Evolutionary conservation across 64 coral and sea anemone genomes (phyloP).

Genomic region (Anthopleura sola): DNA sequence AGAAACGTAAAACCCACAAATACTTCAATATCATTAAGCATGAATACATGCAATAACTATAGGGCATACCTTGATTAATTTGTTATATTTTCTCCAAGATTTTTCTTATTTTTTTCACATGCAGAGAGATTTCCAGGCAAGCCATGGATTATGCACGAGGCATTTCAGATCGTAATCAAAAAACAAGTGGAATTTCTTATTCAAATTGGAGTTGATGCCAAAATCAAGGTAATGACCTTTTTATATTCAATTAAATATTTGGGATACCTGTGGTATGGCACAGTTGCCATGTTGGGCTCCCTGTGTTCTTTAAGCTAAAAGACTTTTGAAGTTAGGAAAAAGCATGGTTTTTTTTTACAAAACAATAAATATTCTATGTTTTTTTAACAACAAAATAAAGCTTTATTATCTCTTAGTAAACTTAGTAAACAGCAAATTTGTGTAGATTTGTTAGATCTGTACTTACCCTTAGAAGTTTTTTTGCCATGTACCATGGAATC

Average conservation of each 20-base stretch:
- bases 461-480: too few relatives aligned
- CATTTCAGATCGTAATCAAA: constrained; percentile 11
- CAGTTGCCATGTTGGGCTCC: not conserved
- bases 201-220: not conserved
- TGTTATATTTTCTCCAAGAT: not conserved
- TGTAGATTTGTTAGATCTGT: too few relatives aligned
- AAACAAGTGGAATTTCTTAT: constrained; percentile 3
- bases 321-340: too few relatives aligned
- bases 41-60: not conserved
- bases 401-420: too few relatives aligned
- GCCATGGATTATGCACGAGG: constrained; percentile 14
- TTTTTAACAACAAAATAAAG: too few relatives aligned
- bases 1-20: not conserved
- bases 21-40: not conserved
- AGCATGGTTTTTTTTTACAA: too few relatives aligned
- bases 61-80: not conserved
- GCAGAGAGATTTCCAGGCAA: not conserved
- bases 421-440: too few relatives aligned
- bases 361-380: too few relatives aligned
- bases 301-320: not conserved
- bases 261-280: not conserved
- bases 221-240: not conserved
- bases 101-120: not conserved
- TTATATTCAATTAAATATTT: not conserved
- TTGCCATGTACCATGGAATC: too few relatives aligned